Evolutionary conservation across 2,888 invertebrate species (phyloP).

Genomic region (Lasioglossum lativentre): DNA sequence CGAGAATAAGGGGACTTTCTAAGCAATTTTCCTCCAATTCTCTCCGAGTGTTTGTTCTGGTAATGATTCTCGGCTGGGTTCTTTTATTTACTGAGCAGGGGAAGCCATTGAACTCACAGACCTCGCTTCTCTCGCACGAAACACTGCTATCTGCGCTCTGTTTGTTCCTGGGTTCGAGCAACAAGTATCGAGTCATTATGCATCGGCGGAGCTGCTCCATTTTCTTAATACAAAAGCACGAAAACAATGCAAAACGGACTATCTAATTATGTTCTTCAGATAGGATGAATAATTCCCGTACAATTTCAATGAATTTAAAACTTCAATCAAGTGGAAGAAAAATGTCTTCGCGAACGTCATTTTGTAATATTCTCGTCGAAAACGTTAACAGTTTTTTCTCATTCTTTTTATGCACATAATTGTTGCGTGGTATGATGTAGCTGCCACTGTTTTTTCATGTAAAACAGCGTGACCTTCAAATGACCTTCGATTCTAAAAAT

Average conservation of each 20-base stretch:
- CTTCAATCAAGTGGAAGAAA: not conserved
- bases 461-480: not conserved
- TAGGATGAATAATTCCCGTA: not conserved
- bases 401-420: not conserved
- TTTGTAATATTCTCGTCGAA: not conserved
- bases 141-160: not conserved
- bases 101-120: not conserved
- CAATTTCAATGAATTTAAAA: not conserved
- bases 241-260: not conserved
- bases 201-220: not conserved
- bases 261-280: not conserved
- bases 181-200: conserved; percentile 18
- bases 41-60: conserved; percentile 7
- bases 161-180: not conserved
- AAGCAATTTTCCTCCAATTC: conserved; percentile 17
- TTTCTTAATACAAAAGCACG: not conserved
- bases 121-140: not conserved
- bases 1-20: conserved; percentile 11
- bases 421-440: too few species aligned
- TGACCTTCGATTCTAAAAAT: not conserved
- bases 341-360: not conserved
- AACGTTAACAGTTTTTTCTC: not conserved
- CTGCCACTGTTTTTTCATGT: not conserved
- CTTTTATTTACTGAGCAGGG: conserved; percentile 11
- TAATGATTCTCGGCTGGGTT: conserved; percentile 8